Percentiles rank a stretch among this genome's conserved stretches.
Conservation (phyloP, 2,888 invertebrate genomes). For the Selenia dentaria region DNA sequence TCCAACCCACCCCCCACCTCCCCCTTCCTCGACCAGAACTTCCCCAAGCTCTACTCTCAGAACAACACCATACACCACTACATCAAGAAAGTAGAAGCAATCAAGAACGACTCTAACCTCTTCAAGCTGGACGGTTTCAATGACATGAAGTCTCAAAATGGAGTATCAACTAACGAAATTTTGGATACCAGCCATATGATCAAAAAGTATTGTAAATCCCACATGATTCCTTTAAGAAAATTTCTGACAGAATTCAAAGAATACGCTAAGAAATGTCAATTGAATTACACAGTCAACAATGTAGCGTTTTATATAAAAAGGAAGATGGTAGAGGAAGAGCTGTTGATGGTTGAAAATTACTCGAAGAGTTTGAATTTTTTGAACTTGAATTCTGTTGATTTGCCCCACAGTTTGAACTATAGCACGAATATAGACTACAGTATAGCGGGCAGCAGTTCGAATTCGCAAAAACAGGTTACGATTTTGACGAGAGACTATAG, state of each 20-base stretch:
- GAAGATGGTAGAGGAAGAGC: slow-evolving; percentile 49
- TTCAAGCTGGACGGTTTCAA: slow-evolving; percentile 47
- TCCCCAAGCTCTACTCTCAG: slow-evolving; percentile 52
- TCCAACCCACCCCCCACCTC: slow-evolving; percentile 50
- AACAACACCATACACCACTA: slow-evolving; percentile 34
- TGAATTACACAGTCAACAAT: slow-evolving; percentile 46
- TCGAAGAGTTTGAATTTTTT: slow-evolving; percentile 44
- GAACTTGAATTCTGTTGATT: slow-evolving; percentile 23
- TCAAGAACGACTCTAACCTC: slow-evolving; percentile 23
- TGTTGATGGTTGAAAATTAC: slow-evolving; percentile 43
- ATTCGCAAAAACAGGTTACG: slow-evolving; percentile 18
- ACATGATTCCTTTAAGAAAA: slow-evolving; percentile 40
- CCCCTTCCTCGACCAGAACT: slow-evolving; percentile 39
- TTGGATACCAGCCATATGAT: slow-evolving; percentile 54
- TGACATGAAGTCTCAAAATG: slow-evolving; percentile 41
- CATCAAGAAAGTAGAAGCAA: slow-evolving; percentile 35
- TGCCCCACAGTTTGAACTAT: background rate
- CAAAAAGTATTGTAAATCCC: slow-evolving; percentile 49
- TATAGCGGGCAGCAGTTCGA: background rate
- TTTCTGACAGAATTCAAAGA: slow-evolving; percentile 52
- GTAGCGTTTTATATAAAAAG: slow-evolving; percentile 52
- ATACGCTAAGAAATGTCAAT: slow-evolving; percentile 41
- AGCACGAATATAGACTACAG: background rate
- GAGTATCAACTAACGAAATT: slow-evolving; percentile 45
- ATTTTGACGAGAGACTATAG: slow-evolving; percentile 18